Evolutionary conservation across 1,140 invertebrate species (phyloP).

Genomic region (Coelopa frigida): DNA sequence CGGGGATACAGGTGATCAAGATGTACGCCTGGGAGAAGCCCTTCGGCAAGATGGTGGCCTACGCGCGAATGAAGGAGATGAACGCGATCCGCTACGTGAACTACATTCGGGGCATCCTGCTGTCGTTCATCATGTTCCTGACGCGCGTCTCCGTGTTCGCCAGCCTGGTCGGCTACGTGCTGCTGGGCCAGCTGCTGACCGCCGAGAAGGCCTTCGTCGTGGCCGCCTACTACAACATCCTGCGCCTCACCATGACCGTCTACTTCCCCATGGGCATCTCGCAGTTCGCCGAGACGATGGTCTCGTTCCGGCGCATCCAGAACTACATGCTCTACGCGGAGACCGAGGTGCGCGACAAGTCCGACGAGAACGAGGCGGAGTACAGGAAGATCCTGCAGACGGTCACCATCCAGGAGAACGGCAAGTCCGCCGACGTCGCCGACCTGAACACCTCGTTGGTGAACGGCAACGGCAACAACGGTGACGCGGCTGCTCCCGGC

Average conservation of each 20-base stretch:
- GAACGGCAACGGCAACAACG: constrained; percentile 12
- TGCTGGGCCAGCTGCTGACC: constrained; percentile 49
- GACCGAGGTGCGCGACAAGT: constrained; percentile 44
- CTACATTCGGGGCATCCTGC: constrained; percentile 62
- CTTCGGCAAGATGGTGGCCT: constrained; percentile 59
- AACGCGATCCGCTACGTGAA: constrained; percentile 56
- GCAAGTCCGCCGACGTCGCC: constrained; percentile 4
- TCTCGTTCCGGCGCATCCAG: constrained; percentile 61
- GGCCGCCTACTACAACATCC: constrained; percentile 65
- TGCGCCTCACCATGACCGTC: constrained; percentile 66
- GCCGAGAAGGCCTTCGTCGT: constrained; percentile 67
- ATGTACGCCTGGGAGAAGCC: constrained; percentile 86
- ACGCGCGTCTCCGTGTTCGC: constrained; percentile 72
- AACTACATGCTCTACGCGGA: constrained; percentile 65
- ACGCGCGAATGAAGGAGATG: constrained; percentile 51
- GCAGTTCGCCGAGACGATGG: constrained; percentile 58
- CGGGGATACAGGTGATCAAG: constrained; percentile 84
- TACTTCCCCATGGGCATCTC: constrained; percentile 62
- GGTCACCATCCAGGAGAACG: constrained; percentile 11
- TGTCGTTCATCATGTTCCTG: constrained; percentile 67
- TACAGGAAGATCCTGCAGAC: constrained; percentile 17
- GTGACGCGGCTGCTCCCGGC: constrained; percentile 17
- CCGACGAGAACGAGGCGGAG: constrained; percentile 25
- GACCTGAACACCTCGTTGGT: not conserved
- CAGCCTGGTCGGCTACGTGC: constrained; percentile 66